Percentiles rank a stretch among this genome's conserved stretches.
phyloP scores from a whole-genome alignment of 2,888 invertebrate genomes.

The Melangyna quadrimaculata region DNA sequence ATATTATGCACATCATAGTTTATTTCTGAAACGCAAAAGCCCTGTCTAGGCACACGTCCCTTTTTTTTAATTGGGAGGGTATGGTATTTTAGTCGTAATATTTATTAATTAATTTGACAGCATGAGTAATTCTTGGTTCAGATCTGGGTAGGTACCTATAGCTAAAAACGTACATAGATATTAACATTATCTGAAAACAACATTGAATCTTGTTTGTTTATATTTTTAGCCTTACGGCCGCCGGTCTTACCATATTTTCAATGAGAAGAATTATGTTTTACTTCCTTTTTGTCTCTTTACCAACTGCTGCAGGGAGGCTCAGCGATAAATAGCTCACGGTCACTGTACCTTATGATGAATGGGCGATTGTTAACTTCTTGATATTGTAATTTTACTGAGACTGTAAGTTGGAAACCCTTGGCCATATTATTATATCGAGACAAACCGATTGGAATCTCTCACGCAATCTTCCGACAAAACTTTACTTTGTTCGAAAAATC shows the following conservation, averaged over 20 bases:
- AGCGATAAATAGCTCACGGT: conserved; percentile 76
- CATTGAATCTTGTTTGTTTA: neutral
- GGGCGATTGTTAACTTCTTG: conserved; percentile 74
- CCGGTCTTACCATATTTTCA: conserved; percentile 65
- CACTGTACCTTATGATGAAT: conserved; percentile 78
- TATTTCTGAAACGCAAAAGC: conserved; percentile 1
- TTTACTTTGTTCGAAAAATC: neutral
- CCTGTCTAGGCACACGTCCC: neutral
- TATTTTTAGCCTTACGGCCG: neutral
- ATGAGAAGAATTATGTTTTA: conserved; percentile 25
- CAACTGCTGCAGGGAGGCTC: conserved; percentile 62
- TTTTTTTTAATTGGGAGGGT: neutral
- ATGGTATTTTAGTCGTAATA: neutral
- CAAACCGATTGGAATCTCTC: conserved; percentile 50
- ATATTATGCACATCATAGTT: neutral
- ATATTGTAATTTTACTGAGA: conserved; percentile 61
- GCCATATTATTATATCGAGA: conserved; percentile 65
- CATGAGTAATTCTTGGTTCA: neutral
- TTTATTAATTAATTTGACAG: neutral
- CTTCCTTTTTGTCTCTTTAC: conserved; percentile 55
- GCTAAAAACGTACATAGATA: neutral
- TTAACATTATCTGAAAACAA: neutral
- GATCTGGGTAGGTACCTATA: neutral
- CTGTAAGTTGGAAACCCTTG: conserved; percentile 58
- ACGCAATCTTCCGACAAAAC: conserved; percentile 25